A percentile compares a stretch with the other conserved stretches of the same genome.
These are phyloP conservation scores for Pseudolaguvia tuberculata DNA, from an alignment of 2,113 vertebrate genomes.

Conservation along the genomic window DNA sequence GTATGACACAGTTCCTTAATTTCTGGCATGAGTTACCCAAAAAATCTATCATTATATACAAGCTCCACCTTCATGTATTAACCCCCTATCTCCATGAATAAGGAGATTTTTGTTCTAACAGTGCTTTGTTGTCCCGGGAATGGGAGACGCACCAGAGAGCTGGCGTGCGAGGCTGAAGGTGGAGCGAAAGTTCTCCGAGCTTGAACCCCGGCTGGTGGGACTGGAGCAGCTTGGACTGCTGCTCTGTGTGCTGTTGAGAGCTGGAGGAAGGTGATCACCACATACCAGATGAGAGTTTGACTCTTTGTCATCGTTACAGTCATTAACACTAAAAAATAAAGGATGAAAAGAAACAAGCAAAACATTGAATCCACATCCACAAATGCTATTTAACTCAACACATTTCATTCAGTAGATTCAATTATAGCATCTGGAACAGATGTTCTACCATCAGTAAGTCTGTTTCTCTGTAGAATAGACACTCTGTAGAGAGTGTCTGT, in stretches of 20 bases:
- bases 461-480: too few relatives aligned
- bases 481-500: too few relatives aligned
- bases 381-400: too few relatives aligned
- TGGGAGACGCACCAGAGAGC: constrained; percentile 74
- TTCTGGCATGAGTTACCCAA: too few relatives aligned
- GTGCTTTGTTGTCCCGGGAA: neutral
- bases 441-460: too few relatives aligned
- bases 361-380: neutral
- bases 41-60: too few relatives aligned
- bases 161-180: constrained; percentile 76
- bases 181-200: constrained; percentile 74
- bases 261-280: neutral
- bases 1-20: neutral
- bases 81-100: too few relatives aligned
- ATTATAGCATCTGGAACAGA: neutral
- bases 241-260: constrained; percentile 18
- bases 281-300: constrained; percentile 65
- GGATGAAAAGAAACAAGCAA: constrained; percentile 9
- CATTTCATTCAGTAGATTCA: too few relatives aligned
- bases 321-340: constrained; percentile 66
- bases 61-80: too few relatives aligned
- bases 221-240: constrained; percentile 57
- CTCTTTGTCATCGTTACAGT: constrained; percentile 74
- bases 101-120: neutral
- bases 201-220: constrained; percentile 66